Evolutionary conservation across 2,797 vertebrate species (phyloP), one percentile per base, ranked within the genome.

Genomic region (Prunella strophiata): DNA sequence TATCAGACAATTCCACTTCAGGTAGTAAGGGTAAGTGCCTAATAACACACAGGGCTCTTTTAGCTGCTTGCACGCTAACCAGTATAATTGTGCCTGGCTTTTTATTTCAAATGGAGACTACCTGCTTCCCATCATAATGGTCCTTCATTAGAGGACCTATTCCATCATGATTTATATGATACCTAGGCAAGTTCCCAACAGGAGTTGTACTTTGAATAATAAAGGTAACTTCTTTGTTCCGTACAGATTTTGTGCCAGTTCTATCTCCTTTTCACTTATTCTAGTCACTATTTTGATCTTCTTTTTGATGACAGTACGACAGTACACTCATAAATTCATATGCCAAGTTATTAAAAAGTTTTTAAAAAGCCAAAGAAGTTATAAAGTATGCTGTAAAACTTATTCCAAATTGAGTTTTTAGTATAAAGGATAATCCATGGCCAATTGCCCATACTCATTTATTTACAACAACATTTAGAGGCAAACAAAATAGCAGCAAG

Each of bases 191-290:
- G 75, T 72, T 89, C 87, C 82, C 89, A 89, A 88, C 40, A 5
- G 92, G 85, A 95, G 62, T 32, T 86, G 47, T 88, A 86, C 73
- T 93, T 80, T 36, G 66, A 86, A 80, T 96, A 91, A 96, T 93
- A 94, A 93, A 92, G 76, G 76, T 79, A 90, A 93, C 38, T 72
- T 50, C 87, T 94, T 93, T 96, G 82, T 91, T 94, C 92, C 48
- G 42, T 59, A 91, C 62, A 92, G 58, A 91, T 76, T 95, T 91
- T 70, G 68, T 67, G 73, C 73, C 62, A 81, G 55, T 91, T 96
- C 85, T 59, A 70, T 78, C 80, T 89, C 85, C 83, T 91, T 94
- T 94, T 94, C 92, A 80, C 76, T 96, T 94, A 85, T 81, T 95
- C 79, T 45, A 93, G 43, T 72, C 76, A 50, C 55, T 91, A 78